Conservation (phyloP, 1,140 invertebrate species). For the Dendrolimus punctatus region DNA sequence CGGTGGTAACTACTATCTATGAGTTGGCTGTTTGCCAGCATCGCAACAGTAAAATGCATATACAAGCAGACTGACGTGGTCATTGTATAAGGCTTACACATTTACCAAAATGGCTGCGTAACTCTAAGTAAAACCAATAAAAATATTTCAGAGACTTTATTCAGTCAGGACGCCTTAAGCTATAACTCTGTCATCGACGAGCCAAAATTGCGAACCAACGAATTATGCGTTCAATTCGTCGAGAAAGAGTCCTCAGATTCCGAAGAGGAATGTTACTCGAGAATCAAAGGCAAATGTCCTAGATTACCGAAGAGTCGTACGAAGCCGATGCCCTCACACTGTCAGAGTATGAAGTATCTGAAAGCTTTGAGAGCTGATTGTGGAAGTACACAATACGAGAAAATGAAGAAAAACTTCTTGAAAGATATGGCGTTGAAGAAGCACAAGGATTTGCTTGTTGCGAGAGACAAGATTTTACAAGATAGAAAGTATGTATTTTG, state of each 20-base stretch:
- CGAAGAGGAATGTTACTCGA: slow-evolving; percentile 39
- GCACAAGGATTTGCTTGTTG: slow-evolving; percentile 46
- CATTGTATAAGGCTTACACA: too few relatives aligned
- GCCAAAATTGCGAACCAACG: slow-evolving; percentile 26
- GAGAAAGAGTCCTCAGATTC: slow-evolving; percentile 36
- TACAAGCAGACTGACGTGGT: too few relatives aligned
- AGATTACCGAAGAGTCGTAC: slow-evolving; percentile 45
- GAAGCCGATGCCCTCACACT: slow-evolving; percentile 30
- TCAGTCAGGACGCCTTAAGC: slow-evolving; percentile 27
- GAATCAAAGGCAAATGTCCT: slow-evolving; percentile 49
- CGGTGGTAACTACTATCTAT: too few relatives aligned
- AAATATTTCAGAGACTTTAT: background rate
- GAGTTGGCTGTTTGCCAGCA: too few relatives aligned
- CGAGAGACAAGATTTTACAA: slow-evolving; percentile 60
- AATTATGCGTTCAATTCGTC: slow-evolving; percentile 38
- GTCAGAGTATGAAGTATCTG: slow-evolving; percentile 57
- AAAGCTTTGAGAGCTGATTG: slow-evolving; percentile 21
- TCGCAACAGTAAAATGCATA: too few relatives aligned
- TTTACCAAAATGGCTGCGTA: too few relatives aligned
- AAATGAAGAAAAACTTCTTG: slow-evolving; percentile 42
- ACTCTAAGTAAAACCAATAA: too few relatives aligned
- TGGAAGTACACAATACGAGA: slow-evolving; percentile 33
- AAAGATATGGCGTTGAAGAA: slow-evolving; percentile 51
- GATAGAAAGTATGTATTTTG: slow-evolving; percentile 47
- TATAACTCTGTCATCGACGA: slow-evolving; percentile 49